Percentiles rank a stretch among this genome's conserved stretches.
Evolutionary conservation across 2,888 invertebrate genomes (phyloP).

Genomic region (Biston stratarius): DNA sequence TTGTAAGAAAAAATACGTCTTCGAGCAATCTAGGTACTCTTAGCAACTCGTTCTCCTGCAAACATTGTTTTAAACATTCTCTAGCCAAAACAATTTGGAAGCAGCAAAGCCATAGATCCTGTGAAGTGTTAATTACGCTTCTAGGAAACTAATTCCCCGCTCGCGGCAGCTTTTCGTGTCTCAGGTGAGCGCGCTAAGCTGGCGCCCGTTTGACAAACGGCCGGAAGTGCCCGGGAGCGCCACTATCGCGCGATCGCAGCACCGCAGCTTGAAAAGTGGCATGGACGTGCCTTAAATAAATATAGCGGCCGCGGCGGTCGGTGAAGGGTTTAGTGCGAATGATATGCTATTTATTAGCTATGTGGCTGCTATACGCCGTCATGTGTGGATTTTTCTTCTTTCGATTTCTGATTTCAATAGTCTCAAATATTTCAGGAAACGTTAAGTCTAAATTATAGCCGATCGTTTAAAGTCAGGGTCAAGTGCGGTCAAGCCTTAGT

Average conservation of each 20-base stretch:
- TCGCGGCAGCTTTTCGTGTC: constrained; percentile 33
- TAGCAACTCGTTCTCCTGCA: neutral
- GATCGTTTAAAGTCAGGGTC: no score
- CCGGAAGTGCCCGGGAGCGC: constrained; percentile 67
- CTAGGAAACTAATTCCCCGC: constrained; percentile 38
- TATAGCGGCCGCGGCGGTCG: constrained; percentile 67
- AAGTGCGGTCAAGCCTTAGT: no score
- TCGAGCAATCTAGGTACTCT: neutral
- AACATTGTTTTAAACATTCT: constrained; percentile 18
- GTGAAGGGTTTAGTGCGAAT: constrained; percentile 62
- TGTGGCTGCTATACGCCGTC: constrained; percentile 21
- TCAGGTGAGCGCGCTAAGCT: constrained; percentile 72
- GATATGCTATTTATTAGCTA: constrained; percentile 57
- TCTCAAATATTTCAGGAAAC: no score
- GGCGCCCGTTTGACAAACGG: constrained; percentile 74
- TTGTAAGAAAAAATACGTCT: no score
- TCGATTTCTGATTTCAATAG: constrained; percentile 2
- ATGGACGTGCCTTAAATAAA: constrained; percentile 79
- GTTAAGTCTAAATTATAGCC: no score
- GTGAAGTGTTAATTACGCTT: constrained; percentile 37
- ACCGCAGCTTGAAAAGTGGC: constrained; percentile 68
- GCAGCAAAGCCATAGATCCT: constrained; percentile 31
- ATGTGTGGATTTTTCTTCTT: constrained; percentile 27
- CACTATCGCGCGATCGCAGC: constrained; percentile 69
- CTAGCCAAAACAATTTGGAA: constrained; percentile 20